Evolutionary conservation across 2,797 vertebrate species (phyloP), one percentile per base, ranked within the genome.

Genomic region (Sparus aurata): DNA sequence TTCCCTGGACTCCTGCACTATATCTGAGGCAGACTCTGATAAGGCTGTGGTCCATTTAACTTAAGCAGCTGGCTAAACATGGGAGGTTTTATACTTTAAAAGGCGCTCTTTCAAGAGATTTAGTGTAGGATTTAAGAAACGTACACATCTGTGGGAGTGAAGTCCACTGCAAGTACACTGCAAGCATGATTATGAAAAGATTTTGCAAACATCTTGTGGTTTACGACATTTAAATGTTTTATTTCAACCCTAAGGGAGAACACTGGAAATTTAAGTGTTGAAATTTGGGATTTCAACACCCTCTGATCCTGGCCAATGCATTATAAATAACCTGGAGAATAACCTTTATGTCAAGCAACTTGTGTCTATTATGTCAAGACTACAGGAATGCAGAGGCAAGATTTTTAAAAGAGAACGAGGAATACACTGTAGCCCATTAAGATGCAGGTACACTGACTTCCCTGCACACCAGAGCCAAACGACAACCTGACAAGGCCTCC

Each of bases 1-100:
- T 63, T 83, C 86, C 85, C 78, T 78, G 8, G 76, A 86, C 86
- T 86, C 77, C 67, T 89, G 81, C 45, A 69, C 85, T 81, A 87
- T 58, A 90, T 91, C 73, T 66, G 69, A 87, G 63, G 52, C 27
- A 76, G 30, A 73, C 64, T 65, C 64, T 85, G 69, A 85, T 83
- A 84, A 69, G 71, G 59, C 30, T 63, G 43, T 45, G 68, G 76
- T 77, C 79, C 80, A 75, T 65, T 80, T 73, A n/a, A 63, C 30
- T 55, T 18, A 17, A 53, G 15, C 76, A 82, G 80, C 76, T 71
- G 52, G 81, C 66, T 78, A 78, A 82, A 88, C 62, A 85, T 49
- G 34, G 49, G 15, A 58, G 4, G 4, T 47, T 82, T 66, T 57
- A 20, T 53, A 43, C n/a, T 49, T 83, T 66, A 22, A 30, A 30